Base-by-base conservation (phyloP, 1,140 invertebrate species). In the Thalassaphorura encarpata region DNA sequence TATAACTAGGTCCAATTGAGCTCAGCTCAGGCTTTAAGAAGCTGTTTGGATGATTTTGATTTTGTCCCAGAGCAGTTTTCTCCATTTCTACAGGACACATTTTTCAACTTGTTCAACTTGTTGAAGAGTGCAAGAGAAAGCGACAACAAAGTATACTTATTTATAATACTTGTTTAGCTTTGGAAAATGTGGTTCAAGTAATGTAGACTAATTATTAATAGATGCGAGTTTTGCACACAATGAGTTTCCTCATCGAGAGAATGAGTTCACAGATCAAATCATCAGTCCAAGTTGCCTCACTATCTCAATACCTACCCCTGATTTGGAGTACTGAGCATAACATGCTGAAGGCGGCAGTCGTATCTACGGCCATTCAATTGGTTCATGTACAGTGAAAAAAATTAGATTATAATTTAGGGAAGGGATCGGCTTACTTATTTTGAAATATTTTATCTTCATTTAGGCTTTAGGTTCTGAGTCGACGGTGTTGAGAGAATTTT, bases 311-410 rank as follows among this genome's bases (percentile, higher is more conserved):
- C 72, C 74, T 97, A 60, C 89, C 91, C 3, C 69, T 82, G 58
- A 71, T 96, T 49, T 96, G 92, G 92, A 87, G 89, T 8, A 81
- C 82, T 39, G 80, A 85, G 50, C 89, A 94, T 67, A 85, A 91
- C 69, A 89, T 96, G 85, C 72, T 97, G 52, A 76, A 89, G 27
- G 93, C 89, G 72, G 87, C 90, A 43, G 91, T 95, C 62, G 81
- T 97, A 11, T 83, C 88, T 4, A 87, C 88, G 16, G 76, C 92
- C 19, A 83, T 85, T 56, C 81, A 88, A 69, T 75, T 92, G 49
- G 83, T 86, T 40, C 80, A 83, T 76, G 84, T 84, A 69, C n/a
- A n/a, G n/a, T n/a, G n/a, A n/a, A n/a, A n/a, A n/a, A n/a, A n/a
- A n/a, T n/a, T n/a, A n/a, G n/a, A n/a, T n/a, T n/a, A n/a, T n/a